phyloP scores from a whole-genome alignment of 2,797 vertebrate genomes.

The Urocyon cinereoargenteus region DNA sequence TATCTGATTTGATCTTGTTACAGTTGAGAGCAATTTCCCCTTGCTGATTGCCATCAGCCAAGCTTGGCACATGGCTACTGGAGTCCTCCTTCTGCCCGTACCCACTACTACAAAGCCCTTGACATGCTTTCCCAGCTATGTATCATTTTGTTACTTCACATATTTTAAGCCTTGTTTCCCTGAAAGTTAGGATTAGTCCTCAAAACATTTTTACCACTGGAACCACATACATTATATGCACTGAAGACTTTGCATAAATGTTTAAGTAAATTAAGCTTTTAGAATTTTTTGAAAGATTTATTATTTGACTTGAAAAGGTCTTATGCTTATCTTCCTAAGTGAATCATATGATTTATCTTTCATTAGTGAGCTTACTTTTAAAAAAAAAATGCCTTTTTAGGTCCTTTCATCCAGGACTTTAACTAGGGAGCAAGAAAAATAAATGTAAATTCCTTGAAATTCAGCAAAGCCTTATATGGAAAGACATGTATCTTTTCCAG shows the following conservation, averaged over 20 bases:
- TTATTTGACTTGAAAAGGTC: constrained; percentile 3
- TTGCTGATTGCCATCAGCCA: background rate
- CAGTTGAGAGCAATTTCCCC: constrained; percentile 10
- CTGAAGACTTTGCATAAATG: background rate
- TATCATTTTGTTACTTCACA: background rate
- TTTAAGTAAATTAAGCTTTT: constrained; percentile 40
- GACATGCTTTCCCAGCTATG: background rate
- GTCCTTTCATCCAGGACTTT: background rate
- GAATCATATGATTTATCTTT: background rate
- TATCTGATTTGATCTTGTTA: constrained; percentile 19
- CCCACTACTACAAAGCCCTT: background rate
- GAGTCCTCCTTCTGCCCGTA: background rate
- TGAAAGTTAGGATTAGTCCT: background rate
- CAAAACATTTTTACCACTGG: background rate
- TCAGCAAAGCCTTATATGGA: background rate
- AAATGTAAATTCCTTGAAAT: background rate
- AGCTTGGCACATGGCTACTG: background rate
- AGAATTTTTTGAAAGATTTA: constrained; percentile 41
- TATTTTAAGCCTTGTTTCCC: background rate
- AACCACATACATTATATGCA: background rate
- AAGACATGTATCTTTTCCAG: constrained; percentile 10
- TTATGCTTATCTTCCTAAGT: background rate
- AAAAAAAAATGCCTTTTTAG: background rate
- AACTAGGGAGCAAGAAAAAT: background rate
- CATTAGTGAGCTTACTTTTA: background rate